Evolutionary conservation across 1,140 invertebrate species (phyloP).

Genomic region (Drosophila quadrilineata): DNA sequence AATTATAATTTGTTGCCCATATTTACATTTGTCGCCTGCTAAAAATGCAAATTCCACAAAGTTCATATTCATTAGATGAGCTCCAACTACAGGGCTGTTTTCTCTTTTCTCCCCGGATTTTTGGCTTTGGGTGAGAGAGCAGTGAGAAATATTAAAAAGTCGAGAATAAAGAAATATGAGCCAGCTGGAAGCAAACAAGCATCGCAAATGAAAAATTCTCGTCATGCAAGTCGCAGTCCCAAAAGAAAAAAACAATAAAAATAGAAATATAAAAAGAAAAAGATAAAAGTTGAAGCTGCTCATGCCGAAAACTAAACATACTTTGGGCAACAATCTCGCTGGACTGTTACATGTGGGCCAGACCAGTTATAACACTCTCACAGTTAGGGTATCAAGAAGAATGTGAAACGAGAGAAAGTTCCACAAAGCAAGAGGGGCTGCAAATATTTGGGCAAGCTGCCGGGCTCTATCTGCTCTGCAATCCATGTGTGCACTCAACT

Average conservation of each 20-base stretch:
- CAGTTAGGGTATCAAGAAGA: slow-evolving; percentile 22
- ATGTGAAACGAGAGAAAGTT: too few relatives aligned
- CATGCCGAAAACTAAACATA: too few relatives aligned
- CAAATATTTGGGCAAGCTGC: slow-evolving; percentile 58
- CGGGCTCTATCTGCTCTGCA: slow-evolving; percentile 28
- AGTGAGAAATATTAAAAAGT: slow-evolving; percentile 35
- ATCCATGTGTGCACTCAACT: slow-evolving; percentile 37
- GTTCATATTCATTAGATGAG: slow-evolving; percentile 37
- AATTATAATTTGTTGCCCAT: slow-evolving; percentile 37
- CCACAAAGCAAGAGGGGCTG: slow-evolving; percentile 36
- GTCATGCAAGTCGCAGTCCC: slow-evolving; percentile 26
- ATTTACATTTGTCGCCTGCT: slow-evolving; percentile 37
- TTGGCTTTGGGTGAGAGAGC: not conserved
- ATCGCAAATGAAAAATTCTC: slow-evolving; percentile 54
- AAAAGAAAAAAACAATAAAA: slow-evolving; percentile 4
- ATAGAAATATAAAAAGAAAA: not conserved
- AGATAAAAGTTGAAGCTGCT: too few relatives aligned
- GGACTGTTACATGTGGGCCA: not conserved
- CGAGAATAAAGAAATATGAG: slow-evolving; percentile 36
- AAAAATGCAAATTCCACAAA: slow-evolving; percentile 37
- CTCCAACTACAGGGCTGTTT: slow-evolving; percentile 15
- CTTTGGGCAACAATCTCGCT: not conserved
- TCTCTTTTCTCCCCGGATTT: slow-evolving; percentile 17
- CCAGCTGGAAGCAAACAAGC: slow-evolving; percentile 45
- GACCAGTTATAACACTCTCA: not conserved